phyloP scores from a whole-genome alignment of 2,797 vertebrate genomes.

The Myiotriccus ornatus region DNA sequence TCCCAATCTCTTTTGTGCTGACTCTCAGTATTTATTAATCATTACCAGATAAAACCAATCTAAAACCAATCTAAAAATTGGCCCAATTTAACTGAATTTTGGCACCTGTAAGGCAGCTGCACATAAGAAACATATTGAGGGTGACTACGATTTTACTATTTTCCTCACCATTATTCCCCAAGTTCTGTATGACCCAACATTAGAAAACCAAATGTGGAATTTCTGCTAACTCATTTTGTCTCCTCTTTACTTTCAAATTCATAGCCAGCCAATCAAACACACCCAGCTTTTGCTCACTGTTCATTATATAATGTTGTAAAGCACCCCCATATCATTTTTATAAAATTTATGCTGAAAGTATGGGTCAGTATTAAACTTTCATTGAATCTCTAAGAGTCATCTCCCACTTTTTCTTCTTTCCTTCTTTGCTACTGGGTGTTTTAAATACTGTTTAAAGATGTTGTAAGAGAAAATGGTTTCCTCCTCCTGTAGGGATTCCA shows the following conservation, averaged over 20 bases:
- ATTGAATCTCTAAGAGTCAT: background rate
- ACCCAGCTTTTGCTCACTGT: background rate
- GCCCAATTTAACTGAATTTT: background rate
- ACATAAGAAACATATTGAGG: background rate
- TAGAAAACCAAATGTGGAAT: background rate
- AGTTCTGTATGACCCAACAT: background rate
- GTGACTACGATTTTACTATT: background rate
- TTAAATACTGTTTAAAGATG: background rate
- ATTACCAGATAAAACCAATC: background rate
- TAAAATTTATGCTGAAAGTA: background rate
- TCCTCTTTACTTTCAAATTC: background rate
- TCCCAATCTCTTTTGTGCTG: background rate
- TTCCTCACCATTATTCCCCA: background rate
- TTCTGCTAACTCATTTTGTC: background rate
- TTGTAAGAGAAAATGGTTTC: background rate
- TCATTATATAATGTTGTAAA: background rate
- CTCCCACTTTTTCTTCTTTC: background rate
- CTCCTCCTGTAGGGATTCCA: background rate
- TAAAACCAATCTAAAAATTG: rapidly evolving
- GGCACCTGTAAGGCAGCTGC: background rate
- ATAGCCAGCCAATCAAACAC: background rate
- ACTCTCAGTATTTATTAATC: background rate
- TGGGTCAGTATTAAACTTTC: background rate
- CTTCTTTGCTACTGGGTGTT: background rate
- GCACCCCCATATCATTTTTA: background rate